Conservation (phyloP, 2,797 vertebrate genomes). For the Artibeus jamaicensis region DNA sequence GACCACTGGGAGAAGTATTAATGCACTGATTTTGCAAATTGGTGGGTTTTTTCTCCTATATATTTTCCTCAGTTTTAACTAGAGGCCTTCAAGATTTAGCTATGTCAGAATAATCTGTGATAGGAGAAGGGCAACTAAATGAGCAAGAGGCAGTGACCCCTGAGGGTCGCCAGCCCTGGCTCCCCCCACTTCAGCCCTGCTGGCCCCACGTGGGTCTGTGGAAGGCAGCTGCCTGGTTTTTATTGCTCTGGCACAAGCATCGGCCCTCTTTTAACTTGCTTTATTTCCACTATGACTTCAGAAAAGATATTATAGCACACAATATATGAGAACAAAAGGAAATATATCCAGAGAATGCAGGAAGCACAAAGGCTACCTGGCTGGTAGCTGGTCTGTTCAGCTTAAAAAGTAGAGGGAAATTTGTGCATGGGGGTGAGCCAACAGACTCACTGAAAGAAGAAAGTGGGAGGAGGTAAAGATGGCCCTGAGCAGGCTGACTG, state of each 20-base stretch:
- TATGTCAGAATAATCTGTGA: not conserved
- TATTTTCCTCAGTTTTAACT: conserved; percentile 15
- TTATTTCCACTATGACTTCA: not conserved
- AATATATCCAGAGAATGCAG: not conserved
- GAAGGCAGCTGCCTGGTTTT: not conserved
- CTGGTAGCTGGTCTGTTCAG: not conserved
- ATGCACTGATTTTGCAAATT: not conserved
- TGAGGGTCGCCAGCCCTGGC: no score
- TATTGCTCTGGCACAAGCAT: not conserved
- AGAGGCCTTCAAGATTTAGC: not conserved
- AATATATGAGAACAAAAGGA: not conserved
- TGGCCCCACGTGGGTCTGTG: not conserved
- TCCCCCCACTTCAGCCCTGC: not conserved
- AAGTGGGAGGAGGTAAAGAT: not conserved
- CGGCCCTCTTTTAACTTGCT: not conserved
- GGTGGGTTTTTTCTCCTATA: not conserved
- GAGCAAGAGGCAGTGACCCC: not conserved
- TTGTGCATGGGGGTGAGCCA: not conserved
- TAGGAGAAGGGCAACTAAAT: not conserved
- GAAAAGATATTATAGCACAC: not conserved
- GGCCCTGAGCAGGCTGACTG: not conserved
- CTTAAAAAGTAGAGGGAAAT: not conserved
- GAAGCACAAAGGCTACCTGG: not conserved
- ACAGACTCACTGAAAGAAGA: not conserved
- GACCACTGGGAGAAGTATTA: not conserved